Conservation (phyloP, 2,113 vertebrate genomes). For the Zosterops borbonicus region DNA sequence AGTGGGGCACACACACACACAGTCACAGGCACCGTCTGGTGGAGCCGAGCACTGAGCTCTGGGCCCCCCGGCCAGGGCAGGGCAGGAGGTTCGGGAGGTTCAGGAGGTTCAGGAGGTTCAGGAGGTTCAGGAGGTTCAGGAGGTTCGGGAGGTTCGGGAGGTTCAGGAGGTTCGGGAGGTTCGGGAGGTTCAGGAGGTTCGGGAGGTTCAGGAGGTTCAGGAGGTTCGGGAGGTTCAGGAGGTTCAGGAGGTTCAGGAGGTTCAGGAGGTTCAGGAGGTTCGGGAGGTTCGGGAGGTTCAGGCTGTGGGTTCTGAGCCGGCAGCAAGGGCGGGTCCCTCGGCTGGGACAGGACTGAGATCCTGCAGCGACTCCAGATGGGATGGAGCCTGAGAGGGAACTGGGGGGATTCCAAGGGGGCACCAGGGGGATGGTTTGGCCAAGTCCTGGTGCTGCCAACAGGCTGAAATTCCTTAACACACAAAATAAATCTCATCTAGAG, state of each 20-base stretch:
- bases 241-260: background rate
- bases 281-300: too few relatives aligned
- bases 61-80: background rate
- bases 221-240: too few relatives aligned
- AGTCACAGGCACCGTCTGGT: fast-evolving
- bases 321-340: too few relatives aligned
- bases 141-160: too few relatives aligned
- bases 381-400: background rate
- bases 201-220: too few relatives aligned
- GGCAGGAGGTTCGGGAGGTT: too few relatives aligned
- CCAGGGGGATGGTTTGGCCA: background rate
- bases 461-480: background rate
- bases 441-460: background rate
- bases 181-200: too few relatives aligned
- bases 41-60: background rate
- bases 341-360: background rate
- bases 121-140: too few relatives aligned
- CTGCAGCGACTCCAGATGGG: background rate
- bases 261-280: too few relatives aligned
- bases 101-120: too few relatives aligned
- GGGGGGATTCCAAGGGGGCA: background rate
- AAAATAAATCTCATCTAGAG: background rate
- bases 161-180: too few relatives aligned
- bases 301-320: background rate
- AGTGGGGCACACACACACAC: background rate